Evolutionary conservation across 2,888 invertebrate genomes (phyloP), one percentile per base, ranked within the genome.

Genomic region (Agrochola lota): DNA sequence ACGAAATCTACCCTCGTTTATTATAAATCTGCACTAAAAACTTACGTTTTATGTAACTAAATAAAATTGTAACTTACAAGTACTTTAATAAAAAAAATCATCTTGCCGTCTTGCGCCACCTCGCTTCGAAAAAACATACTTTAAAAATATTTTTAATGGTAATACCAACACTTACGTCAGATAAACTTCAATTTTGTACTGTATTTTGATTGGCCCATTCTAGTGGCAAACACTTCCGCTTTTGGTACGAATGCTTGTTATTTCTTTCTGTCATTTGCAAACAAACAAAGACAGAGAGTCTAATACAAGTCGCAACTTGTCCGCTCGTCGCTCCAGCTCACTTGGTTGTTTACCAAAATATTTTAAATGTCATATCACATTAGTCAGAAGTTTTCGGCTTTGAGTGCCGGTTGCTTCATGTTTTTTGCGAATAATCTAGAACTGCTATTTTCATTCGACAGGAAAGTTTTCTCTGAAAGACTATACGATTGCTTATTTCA

Each of bases 281-380:
- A 74, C 66, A 69, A 71, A 87, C 64, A 85, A 77, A 83, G 86
- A 85, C 64, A 73, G 43, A 76, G 23, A 66, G 66, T 68, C 9
- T 46, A 68, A 79, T 80, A 86, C 91, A 90, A 85, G 91, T 91
- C 77, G 62, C 23, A 85, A 90, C 91, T 85, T 91, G 89, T 91
- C 40, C 77, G 35, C 20, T 71, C 78, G 15, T 71, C 77, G 76
- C 52, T 72, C 40, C 46, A 67, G 35, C 20, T 66, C 74, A 77
- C 55, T 77, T 35, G 71, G 40, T 60, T 68, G 74, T 57, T 88
- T 87, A 82, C 81, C 55, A 83, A 81, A 84, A 80, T 72, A 74
- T 71, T 74, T 43, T 26, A 62, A 62, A 71, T 83, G 71, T 85
- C 84, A 83, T n/a, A 9, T 64, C 43, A 62, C 49, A 73, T 74